Conservation (phyloP, 2,113 vertebrate genomes). For the Odontesthes bonariensis region DNA sequence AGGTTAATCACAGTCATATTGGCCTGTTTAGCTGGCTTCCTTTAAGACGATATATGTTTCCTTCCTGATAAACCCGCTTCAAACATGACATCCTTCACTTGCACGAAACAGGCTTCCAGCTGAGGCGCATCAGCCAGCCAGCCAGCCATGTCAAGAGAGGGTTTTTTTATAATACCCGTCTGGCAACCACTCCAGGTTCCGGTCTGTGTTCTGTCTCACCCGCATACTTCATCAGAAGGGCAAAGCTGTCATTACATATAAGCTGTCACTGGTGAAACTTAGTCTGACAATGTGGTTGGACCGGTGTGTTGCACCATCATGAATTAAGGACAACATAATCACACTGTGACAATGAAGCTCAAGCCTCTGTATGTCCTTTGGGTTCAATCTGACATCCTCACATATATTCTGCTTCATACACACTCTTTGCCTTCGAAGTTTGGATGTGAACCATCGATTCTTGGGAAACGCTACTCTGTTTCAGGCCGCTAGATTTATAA, state of each 20-base stretch:
- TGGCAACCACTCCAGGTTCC: constrained; percentile 28
- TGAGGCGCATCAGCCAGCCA: constrained; percentile 6
- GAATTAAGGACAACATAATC: constrained; percentile 33
- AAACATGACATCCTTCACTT: constrained; percentile 38
- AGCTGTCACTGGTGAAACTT: constrained; percentile 31
- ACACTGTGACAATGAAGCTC: constrained; percentile 17
- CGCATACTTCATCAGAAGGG: constrained; percentile 28
- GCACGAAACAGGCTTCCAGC: constrained; percentile 37
- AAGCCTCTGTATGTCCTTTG: constrained; percentile 13
- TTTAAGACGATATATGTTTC: constrained; percentile 43
- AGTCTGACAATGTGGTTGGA: constrained; percentile 73
- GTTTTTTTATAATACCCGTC: constrained; percentile 16
- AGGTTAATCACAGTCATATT: background rate
- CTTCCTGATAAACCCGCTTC: constrained; percentile 47
- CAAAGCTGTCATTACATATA: constrained; percentile 67
- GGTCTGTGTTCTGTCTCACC: constrained; percentile 35
- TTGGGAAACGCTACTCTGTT: background rate
- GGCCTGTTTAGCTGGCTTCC: constrained; percentile 59
- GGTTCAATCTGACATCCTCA: constrained; percentile 22
- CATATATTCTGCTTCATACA: background rate
- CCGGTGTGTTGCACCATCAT: constrained; percentile 51
- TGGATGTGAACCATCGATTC: background rate
- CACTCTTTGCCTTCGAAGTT: background rate
- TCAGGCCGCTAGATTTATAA: background rate
- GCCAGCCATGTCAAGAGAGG: constrained; percentile 6